These are phyloP conservation scores for Brassicogethes aeneus DNA, from an alignment of 2,888 invertebrate genomes.

Conservation along the genomic window DNA sequence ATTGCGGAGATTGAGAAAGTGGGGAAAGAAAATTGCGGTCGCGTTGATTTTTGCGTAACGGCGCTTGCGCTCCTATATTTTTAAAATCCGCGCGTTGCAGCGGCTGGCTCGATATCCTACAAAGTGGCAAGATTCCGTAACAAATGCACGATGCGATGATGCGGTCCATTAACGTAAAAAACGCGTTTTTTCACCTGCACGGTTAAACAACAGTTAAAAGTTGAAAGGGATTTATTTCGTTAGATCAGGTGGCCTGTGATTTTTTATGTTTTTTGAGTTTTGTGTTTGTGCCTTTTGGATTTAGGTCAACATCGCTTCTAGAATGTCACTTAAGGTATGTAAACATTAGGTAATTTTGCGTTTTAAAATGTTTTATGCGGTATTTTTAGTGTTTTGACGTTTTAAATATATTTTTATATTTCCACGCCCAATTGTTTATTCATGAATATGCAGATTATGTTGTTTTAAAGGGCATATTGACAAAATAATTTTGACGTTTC, in stretches of 20 bases:
- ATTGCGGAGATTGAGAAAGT: neutral
- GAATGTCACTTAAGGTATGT: slow-evolving; percentile 19
- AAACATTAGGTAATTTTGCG: no score
- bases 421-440: no score
- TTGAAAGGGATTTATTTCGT: neutral
- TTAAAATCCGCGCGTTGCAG: slow-evolving; percentile 12
- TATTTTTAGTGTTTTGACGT: no score
- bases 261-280: neutral
- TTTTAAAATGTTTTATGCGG: no score
- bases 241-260: neutral
- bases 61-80: slow-evolving; percentile 16
- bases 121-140: slow-evolving; percentile 4
- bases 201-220: slow-evolving; percentile 7
- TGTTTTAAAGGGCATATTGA: no score
- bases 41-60: no score
- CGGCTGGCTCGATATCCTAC: slow-evolving; percentile 12
- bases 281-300: neutral
- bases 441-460: no score
- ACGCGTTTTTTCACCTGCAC: slow-evolving; percentile 7
- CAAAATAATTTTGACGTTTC: no score
- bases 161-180: slow-evolving; percentile 4
- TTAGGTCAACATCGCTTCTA: slow-evolving; percentile 10
- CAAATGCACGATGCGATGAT: neutral
- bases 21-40: no score
- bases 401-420: no score